Percentiles rank a stretch among this genome's conserved stretches.
Evolutionary conservation across 2,113 vertebrate genomes (phyloP).

Genomic region (Ochotona curzoniae): DNA sequence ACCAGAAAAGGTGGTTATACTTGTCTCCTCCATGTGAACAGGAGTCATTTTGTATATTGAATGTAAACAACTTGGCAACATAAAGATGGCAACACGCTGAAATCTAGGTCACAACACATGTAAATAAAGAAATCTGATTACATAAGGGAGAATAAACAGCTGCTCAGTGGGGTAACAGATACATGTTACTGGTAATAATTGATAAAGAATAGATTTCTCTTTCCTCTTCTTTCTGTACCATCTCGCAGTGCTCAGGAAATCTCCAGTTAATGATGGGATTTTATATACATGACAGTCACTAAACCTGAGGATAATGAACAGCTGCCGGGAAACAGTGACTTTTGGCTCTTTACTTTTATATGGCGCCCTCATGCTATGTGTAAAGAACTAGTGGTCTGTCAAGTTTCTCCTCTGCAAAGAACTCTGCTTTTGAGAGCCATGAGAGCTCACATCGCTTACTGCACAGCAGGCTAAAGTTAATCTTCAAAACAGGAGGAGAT

Average conservation of each 20-base stretch:
- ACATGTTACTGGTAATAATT: background rate
- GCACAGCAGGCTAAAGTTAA: background rate
- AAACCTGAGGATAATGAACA: conserved; percentile 8
- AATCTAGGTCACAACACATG: background rate
- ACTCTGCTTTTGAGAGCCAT: background rate
- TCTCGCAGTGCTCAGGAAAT: background rate
- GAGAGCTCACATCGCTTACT: background rate
- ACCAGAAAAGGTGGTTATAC: background rate
- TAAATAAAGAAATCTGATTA: background rate
- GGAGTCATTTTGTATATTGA: background rate
- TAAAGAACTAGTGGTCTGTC: conserved; percentile 36
- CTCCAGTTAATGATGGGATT: background rate
- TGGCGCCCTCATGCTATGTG: background rate
- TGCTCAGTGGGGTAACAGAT: background rate
- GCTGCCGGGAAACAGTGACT: background rate
- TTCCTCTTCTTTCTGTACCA: background rate
- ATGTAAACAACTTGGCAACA: background rate
- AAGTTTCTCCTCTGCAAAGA: background rate
- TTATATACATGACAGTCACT: background rate
- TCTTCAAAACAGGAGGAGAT: background rate
- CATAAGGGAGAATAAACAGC: background rate
- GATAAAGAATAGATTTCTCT: background rate
- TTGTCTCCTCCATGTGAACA: background rate
- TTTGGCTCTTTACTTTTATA: background rate
- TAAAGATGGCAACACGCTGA: background rate